Base-by-base conservation (phyloP, 2,113 vertebrate species). In the Corapipo altera region DNA sequence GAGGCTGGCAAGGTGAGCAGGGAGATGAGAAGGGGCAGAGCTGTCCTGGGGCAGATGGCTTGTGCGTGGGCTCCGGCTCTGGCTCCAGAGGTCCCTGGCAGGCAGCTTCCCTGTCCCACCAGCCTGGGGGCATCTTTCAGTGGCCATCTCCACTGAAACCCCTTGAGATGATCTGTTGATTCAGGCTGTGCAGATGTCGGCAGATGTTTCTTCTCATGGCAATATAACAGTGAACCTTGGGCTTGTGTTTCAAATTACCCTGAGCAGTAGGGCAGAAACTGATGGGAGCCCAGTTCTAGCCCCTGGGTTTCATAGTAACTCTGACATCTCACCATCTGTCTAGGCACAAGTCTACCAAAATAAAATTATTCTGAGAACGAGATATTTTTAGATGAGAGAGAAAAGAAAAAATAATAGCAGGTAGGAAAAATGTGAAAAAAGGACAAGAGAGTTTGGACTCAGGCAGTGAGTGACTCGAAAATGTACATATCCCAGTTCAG, bases 11-110 rank as follows among this genome's bases (percentile, higher is more conserved):
- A 15, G 62, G 51, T 0, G 12, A 57, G 39, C 12, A 46, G 15
- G 10, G 26, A 27, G 6, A 44, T 41, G 48, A 37, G 27, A 48
- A 73, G 37, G 52, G 39, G 27, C 51, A 91, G 51, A 57, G 24
- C 0, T 67, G 23, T 62, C 43, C 62, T 41, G 67, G 48, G 52
- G 66, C 51, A 43, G 23, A 61, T 65, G 4, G 3, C 10, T 9
- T 18, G 21, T 30, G 33, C 6, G 1, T 8, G 5, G 19, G 5
- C 17, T 15, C 4, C 0, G 35, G 58, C 73, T 8, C 39, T 18
- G 37, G 21, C 88, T 83, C 32, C 11, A 44, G 49, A 52, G 8
- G 16, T 33, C 33, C 52, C 62, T 57, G 39, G 61, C 26, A 43
- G 20, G 77, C 17, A 15, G n/a, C 27, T 74, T 54, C 35, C 24